Evolutionary conservation across 2,113 vertebrate species (phyloP), one percentile per base, ranked within the genome.

Genomic region (Chiloscyllium plagiosum): DNA sequence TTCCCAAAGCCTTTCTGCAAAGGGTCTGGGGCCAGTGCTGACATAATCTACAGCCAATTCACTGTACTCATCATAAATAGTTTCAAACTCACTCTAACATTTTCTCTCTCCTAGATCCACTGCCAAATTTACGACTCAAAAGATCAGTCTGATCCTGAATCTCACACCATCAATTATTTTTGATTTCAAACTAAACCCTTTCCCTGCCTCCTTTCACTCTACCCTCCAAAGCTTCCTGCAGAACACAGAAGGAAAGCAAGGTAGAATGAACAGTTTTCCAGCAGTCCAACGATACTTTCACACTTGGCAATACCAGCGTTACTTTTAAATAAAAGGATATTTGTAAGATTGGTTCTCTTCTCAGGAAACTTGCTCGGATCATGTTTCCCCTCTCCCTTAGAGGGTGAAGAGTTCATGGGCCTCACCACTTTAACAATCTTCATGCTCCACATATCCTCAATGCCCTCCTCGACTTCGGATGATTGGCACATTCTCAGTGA

Each of bases 1-100:
- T 90, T 90, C 87, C 87, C 87, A 90, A 61, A 90, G 87, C 52
- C 24, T 61, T 90, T 90, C 52, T 90, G 13, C 87, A n/a, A 26
- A 61, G 52, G 1, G 80, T 33, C 13, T 90, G 52, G 47, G 86
- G 26, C 56, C 87, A 65, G 50, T 61, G 87, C 87, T 61, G 87
- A 90, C 50, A 61, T 56, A 29, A 42, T 83, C 17, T 13, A 61
- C 3, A 61, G 26, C 52, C 52, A 90, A 65, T 33, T 56, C 52
- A 33, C 24, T 29, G 61, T 26, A 26, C 50, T 65, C 87, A 61
- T 17, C 52, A 90, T 4, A 90, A 90, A 90, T 61, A 90, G 10
- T 90, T 56, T 56, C 26, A 4, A 89, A 56, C 22, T 56, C 33
- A 52, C 8, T 12, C 26, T 33, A n/a, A 52, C 86, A 52, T 33